phyloP scores from a whole-genome alignment of 2,797 vertebrate species.

The Smutsia gigantea region DNA sequence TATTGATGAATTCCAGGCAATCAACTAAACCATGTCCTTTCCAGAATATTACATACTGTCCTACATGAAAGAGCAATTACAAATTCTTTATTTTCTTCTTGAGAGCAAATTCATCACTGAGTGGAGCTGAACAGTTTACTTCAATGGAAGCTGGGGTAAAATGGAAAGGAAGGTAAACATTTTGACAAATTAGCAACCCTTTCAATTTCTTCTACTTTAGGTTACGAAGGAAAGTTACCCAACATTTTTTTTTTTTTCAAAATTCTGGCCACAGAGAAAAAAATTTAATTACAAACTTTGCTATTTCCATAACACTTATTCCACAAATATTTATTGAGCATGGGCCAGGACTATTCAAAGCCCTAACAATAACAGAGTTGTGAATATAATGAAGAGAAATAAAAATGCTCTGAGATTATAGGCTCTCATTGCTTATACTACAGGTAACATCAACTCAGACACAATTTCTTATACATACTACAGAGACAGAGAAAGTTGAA shows the following conservation, averaged over 20 bases:
- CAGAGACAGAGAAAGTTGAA: neutral
- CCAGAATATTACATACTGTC: neutral
- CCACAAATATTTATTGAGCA: neutral
- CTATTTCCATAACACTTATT: neutral
- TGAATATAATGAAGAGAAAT: neutral
- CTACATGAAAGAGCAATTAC: neutral
- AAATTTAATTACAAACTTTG: neutral
- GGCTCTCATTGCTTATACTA: neutral
- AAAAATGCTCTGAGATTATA: neutral
- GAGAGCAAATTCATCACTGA: neutral
- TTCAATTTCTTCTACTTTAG: constrained; percentile 73
- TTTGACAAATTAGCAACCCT: constrained; percentile 40
- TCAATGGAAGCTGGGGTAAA: neutral
- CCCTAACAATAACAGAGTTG: neutral
- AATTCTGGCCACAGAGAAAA: neutral
- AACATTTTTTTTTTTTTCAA: neutral
- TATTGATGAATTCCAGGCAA: neutral
- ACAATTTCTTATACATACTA: neutral
- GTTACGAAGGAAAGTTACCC: neutral
- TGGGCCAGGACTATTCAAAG: neutral
- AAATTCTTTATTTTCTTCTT: neutral
- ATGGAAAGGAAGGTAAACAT: neutral
- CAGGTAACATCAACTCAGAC: neutral
- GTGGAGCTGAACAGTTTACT: neutral
- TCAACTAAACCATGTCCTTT: neutral